phyloP scores from a whole-genome alignment of 2,797 vertebrate genomes.

The Gymnocypris eckloni region DNA sequence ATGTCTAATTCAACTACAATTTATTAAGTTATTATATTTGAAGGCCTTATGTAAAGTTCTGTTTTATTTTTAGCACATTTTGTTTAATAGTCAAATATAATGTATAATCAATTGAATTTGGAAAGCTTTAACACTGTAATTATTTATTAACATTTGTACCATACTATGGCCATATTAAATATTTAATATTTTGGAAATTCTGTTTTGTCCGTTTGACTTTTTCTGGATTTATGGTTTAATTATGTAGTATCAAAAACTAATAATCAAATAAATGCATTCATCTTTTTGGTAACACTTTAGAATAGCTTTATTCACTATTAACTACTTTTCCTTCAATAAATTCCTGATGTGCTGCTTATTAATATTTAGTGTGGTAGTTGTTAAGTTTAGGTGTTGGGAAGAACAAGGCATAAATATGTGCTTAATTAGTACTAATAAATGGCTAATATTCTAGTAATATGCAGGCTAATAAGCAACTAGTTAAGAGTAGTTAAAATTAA shows the following conservation, averaged over 20 bases:
- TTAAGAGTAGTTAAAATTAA: too few relatives aligned
- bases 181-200: background rate
- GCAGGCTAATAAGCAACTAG: too few relatives aligned
- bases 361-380: too few relatives aligned
- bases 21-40: background rate
- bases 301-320: too few relatives aligned
- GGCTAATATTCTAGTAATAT: too few relatives aligned
- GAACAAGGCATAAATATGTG: too few relatives aligned
- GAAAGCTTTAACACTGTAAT: background rate
- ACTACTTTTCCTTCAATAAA: too few relatives aligned
- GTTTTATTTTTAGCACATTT: background rate
- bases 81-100: background rate
- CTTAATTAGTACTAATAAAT: too few relatives aligned
- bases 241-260: background rate
- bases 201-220: background rate
- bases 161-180: background rate
- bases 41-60: background rate
- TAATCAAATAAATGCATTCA: background rate
- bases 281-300: too few relatives aligned
- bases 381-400: too few relatives aligned
- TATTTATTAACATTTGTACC: background rate
- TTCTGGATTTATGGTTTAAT: background rate
- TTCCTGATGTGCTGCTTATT: too few relatives aligned
- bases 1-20: background rate
- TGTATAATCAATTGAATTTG: background rate